Conservation (phyloP, 2,888 invertebrate genomes). For the Proisotoma minuta region DNA sequence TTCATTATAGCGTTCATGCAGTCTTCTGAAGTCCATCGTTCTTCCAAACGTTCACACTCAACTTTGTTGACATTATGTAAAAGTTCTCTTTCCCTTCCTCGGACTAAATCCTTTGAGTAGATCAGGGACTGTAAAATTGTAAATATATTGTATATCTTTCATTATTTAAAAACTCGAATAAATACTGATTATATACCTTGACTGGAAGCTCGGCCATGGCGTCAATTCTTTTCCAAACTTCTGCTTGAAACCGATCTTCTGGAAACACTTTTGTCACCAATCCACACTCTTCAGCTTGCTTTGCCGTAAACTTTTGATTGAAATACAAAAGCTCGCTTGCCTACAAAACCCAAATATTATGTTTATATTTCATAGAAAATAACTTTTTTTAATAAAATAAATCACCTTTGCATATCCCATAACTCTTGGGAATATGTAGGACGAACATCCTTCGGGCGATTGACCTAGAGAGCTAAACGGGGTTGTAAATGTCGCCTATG, state of each 20-base stretch:
- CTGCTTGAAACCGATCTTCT: slow-evolving; percentile 57
- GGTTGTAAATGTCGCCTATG: slow-evolving; percentile 76
- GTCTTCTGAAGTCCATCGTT: slow-evolving; percentile 64
- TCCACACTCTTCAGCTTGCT: slow-evolving; percentile 71
- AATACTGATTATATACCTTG: slow-evolving; percentile 34
- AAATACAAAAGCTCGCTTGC: slow-evolving; percentile 60
- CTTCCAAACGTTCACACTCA: slow-evolving; percentile 64
- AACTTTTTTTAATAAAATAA: slow-evolving; percentile 47
- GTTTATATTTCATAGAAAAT: background rate
- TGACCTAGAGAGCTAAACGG: slow-evolving; percentile 83
- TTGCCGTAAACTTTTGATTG: slow-evolving; percentile 70
- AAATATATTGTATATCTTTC: background rate
- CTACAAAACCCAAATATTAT: slow-evolving; percentile 47
- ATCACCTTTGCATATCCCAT: slow-evolving; percentile 73
- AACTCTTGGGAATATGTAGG: slow-evolving; percentile 74
- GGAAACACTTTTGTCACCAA: slow-evolving; percentile 76
- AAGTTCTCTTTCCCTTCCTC: slow-evolving; percentile 58
- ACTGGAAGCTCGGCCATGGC: slow-evolving; percentile 51
- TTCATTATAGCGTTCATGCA: slow-evolving; percentile 60
- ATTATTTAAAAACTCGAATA: background rate
- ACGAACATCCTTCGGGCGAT: slow-evolving; percentile 83
- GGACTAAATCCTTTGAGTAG: slow-evolving; percentile 66
- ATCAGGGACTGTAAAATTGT: slow-evolving; percentile 58
- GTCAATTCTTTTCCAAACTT: slow-evolving; percentile 56
- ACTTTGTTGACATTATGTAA: slow-evolving; percentile 63